Percentiles rank a stretch among this genome's conserved stretches.
Evolutionary conservation across 2,797 vertebrate species (phyloP).

Genomic region (Echiichthys vipera): DNA sequence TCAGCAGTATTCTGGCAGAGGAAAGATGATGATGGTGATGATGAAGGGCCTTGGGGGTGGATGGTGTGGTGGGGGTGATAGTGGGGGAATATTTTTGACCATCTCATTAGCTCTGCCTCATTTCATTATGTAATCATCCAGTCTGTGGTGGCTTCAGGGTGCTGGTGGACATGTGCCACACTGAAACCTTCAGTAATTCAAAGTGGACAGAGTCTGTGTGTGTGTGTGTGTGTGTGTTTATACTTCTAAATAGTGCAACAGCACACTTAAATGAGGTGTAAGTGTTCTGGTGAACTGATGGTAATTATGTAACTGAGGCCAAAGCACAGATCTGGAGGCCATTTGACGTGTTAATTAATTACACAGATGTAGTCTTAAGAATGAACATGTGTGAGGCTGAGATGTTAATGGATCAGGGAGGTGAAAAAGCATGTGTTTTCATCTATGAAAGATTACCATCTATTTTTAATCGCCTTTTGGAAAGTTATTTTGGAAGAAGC

Average conservation of each 20-base stretch:
- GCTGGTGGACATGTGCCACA: constrained; percentile 29
- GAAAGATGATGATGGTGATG: constrained; percentile 66
- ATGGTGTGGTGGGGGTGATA: constrained; percentile 27
- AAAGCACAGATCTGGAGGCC: constrained; percentile 50
- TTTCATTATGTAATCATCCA: constrained; percentile 78
- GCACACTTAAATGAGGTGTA: constrained; percentile 46
- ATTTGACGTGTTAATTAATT: constrained; percentile 73
- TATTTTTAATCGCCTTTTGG: constrained; percentile 57
- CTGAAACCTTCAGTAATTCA: constrained; percentile 33
- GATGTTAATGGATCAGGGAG: constrained; percentile 47
- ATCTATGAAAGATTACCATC: constrained; percentile 43
- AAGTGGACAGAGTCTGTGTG: constrained; percentile 24
- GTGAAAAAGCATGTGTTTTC: constrained; percentile 43
- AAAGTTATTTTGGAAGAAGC: constrained; percentile 57
- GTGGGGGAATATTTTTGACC: constrained; percentile 59
- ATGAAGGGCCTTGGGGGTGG: constrained; percentile 55
- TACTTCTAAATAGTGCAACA: constrained; percentile 37
- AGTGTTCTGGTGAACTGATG: constrained; percentile 44
- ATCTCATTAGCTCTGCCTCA: constrained; percentile 81
- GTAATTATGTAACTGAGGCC: constrained; percentile 68
- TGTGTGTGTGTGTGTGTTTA: constrained; percentile 33
- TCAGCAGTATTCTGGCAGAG: constrained; percentile 75
- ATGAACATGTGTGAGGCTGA: constrained; percentile 50
- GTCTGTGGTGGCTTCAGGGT: constrained; percentile 37
- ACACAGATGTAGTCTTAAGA: constrained; percentile 60